Percentiles rank a stretch among this genome's conserved stretches.
Conservation (phyloP, 2,113 vertebrate species). For the Rattus norvegicus region GRCr8 NC_086032.1:90869501-90870000, state of each 20-base stretch:
- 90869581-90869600: not conserved
- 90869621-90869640: not conserved
- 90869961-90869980: not conserved
- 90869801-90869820: not conserved
- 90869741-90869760: not conserved
- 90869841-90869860: not conserved
- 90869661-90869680: not conserved
- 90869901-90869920: not conserved
- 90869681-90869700: not conserved
- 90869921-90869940: not conserved
- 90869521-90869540: not conserved
- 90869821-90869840: not conserved
- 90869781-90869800: not conserved
- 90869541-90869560: not conserved
- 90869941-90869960: not conserved
- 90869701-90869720: not conserved
- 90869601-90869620: not conserved
- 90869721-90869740: not conserved
- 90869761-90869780: not conserved
- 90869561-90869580: not conserved
- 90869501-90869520: not conserved
- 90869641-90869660: not conserved
- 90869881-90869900: not conserved
- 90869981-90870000: not conserved
- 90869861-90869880: not conserved